A percentile compares a stretch with the other conserved stretches of the same genome.
phyloP scores from a whole-genome alignment of 2,797 vertebrate genomes.

The Falco concolor region DNA sequence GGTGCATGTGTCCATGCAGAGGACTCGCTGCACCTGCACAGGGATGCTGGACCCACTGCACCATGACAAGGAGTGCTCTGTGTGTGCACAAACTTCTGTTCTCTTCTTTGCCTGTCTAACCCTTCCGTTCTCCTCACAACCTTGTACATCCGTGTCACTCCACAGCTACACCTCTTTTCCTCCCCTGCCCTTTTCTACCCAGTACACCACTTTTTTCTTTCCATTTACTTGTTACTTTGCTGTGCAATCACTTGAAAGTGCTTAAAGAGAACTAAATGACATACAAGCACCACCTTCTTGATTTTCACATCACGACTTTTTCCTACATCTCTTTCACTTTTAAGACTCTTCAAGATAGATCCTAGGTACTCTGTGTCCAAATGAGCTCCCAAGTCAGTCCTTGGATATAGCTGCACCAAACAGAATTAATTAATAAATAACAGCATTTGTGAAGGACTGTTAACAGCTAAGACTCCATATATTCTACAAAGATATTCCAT shows the following conservation, averaged over 20 bases:
- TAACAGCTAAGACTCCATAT: background rate
- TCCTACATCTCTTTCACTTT: background rate
- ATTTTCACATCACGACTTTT: background rate
- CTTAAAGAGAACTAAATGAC: background rate
- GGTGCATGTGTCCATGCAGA: background rate
- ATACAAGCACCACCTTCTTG: background rate
- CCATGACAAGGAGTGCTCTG: accelerated
- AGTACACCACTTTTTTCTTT: background rate
- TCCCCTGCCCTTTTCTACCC: background rate
- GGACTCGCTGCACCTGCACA: accelerated
- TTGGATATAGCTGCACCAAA: background rate
- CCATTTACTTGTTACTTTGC: background rate
- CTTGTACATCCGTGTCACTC: background rate
- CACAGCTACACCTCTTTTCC: background rate
- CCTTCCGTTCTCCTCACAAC: background rate
- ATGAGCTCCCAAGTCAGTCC: background rate
- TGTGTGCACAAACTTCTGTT: accelerated
- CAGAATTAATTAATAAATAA: background rate
- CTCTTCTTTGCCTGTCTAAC: background rate
- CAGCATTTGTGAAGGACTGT: background rate
- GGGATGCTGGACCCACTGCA: background rate
- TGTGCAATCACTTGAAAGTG: background rate
- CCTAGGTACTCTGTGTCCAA: background rate
- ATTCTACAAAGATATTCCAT: background rate
- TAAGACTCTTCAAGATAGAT: background rate